Conservation (phyloP, 2,797 vertebrate genomes). For the Diplodus puntazzo region DNA sequence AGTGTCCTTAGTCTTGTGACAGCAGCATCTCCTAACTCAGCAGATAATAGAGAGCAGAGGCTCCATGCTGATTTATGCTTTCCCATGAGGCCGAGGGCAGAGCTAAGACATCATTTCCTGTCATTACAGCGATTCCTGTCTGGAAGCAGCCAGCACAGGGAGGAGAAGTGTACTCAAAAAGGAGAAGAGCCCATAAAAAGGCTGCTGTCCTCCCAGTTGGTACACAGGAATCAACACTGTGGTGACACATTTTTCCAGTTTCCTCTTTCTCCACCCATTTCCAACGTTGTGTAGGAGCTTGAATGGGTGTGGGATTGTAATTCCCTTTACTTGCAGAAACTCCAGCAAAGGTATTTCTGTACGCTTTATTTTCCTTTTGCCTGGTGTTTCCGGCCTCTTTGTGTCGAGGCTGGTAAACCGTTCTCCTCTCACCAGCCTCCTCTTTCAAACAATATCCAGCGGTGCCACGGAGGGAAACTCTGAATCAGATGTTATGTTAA, state of each 20-base stretch:
- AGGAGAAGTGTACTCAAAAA: slow-evolving; percentile 50
- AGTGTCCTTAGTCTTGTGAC: slow-evolving; percentile 55
- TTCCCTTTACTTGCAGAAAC: slow-evolving; percentile 61
- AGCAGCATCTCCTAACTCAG: slow-evolving; percentile 53
- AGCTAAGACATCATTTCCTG: slow-evolving; percentile 74
- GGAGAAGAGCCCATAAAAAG: slow-evolving; percentile 42
- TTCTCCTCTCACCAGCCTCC: slow-evolving; percentile 60
- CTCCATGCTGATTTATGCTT: slow-evolving; percentile 73
- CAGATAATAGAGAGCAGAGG: slow-evolving; percentile 57
- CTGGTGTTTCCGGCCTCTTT: slow-evolving; percentile 63
- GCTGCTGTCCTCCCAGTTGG: slow-evolving; percentile 26
- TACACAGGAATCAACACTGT: slow-evolving; percentile 48
- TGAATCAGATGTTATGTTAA: slow-evolving; percentile 81
- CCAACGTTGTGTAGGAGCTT: slow-evolving; percentile 41
- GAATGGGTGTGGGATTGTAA: slow-evolving; percentile 50
- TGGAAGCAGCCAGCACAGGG: slow-evolving; percentile 54
- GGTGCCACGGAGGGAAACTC: slow-evolving; percentile 70
- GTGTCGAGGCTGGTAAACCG: slow-evolving; percentile 51
- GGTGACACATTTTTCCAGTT: slow-evolving; percentile 53
- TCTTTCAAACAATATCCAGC: slow-evolving; percentile 72
- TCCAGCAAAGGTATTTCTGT: slow-evolving; percentile 62
- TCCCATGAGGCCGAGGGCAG: slow-evolving; percentile 71
- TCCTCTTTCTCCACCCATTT: slow-evolving; percentile 53
- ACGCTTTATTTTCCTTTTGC: slow-evolving; percentile 62
- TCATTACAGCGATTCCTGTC: slow-evolving; percentile 76